These are phyloP conservation scores for Zaprionus lineosus DNA, from an alignment of 2,888 invertebrate genomes.

Conservation along the genomic window DNA sequence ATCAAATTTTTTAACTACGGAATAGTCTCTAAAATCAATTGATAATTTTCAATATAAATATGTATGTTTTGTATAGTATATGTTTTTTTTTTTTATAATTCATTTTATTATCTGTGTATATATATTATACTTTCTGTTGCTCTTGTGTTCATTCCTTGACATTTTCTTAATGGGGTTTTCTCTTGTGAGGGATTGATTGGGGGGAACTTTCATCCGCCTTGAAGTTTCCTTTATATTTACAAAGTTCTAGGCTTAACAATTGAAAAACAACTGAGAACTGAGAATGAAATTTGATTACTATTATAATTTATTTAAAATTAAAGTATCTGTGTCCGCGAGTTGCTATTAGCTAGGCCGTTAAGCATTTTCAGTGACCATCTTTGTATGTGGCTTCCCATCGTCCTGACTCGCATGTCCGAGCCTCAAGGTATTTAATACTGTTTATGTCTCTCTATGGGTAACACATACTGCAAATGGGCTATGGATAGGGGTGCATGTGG, in stretches of 20 bases:
- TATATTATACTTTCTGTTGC: conserved; percentile 35
- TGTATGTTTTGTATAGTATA: conserved; percentile 43
- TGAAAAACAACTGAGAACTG: conserved; percentile 21
- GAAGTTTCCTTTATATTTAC: conserved; percentile 55
- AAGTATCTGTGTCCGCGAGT: conserved; percentile 9
- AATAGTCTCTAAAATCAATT: conserved; percentile 69
- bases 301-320: too few species aligned
- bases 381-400: conserved; percentile 1
- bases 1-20: conserved; percentile 45
- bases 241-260: conserved; percentile 47
- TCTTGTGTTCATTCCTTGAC: conserved; percentile 14
- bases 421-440: conserved; percentile 42
- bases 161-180: conserved; percentile 15
- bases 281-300: too few species aligned
- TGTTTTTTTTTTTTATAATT: conserved; percentile 38
- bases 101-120: conserved; percentile 30
- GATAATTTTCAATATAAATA: conserved; percentile 66
- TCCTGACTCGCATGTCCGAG: conserved; percentile 10
- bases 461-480: too few species aligned
- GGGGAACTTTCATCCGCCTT: conserved; percentile 83
- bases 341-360: conserved; percentile 25
- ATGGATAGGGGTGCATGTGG: too few species aligned
- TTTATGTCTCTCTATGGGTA: conserved; percentile 24
- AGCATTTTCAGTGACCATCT: conserved; percentile 10
- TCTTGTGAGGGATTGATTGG: conserved; percentile 25